Evolutionary conservation across 2,888 invertebrate genomes (phyloP), one percentile per base, ranked within the genome.

Genomic region (Malacosoma neustria): DNA sequence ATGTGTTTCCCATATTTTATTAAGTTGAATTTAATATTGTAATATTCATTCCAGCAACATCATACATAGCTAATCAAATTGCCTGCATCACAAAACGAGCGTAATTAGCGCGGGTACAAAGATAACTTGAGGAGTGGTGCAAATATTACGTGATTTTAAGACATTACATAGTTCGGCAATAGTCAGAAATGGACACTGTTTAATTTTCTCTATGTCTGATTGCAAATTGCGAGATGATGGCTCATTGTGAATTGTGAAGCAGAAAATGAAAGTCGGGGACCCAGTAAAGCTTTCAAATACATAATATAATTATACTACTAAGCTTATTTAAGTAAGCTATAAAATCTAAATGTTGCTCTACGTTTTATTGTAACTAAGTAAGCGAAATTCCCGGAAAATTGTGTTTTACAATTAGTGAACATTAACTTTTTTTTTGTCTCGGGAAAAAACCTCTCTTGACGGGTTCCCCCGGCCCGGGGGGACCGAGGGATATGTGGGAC

Each of bases 91-190:
- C 49, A n/a, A n/a, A 53, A 52, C 45, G 48, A 36, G 48, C 44
- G 56, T 58, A 64, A 65, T 63, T 60, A 65, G 49, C 41, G 42
- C 35, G 34, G 48, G 61, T 51, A 54, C 65, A 54, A 61, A 62
- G 62, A 68, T 66, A 67, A 56, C 53, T 52, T 43, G 43, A 40
- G 41, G 41, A 47, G 54, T 46, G 50, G 45, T 46, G 51, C 50
- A 49, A 57, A 54, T 56, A 55, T 61, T 59, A 60, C 60, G 50
- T 32, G 39, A 44, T 49, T 45, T 49, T 50, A 44, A 34, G 46
- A 41, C 35, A 48, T 53, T 49, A 54, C 36, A 35, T 32, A 34
- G 41, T 40, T 38, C 37, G 34, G 37, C 36, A 40, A 32, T 29
- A 44, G 38, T 37, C 39, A 34, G 45, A 47, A 49, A 48, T 54